Evolutionary conservation across 2,797 vertebrate species (phyloP), one percentile per base, ranked within the genome.

Genomic region (Mallotus villosus): DNA sequence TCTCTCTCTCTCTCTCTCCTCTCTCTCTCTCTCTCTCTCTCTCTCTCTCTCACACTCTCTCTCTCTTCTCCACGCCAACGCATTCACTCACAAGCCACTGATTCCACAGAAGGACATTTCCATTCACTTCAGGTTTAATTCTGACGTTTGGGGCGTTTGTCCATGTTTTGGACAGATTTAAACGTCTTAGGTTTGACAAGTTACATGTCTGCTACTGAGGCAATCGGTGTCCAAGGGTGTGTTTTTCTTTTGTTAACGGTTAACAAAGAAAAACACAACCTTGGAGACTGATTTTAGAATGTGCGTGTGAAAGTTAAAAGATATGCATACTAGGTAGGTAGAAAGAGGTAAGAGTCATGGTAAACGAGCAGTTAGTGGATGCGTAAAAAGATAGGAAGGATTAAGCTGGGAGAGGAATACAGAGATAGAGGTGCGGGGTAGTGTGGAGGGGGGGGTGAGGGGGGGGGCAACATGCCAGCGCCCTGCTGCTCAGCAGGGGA

Each of bases 401-500:
- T 8, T 27, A 9, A n/a, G 3, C 17, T 9, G 21, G 24, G 32
- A 19, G 46, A 58, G 64, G 32, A 19, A 34, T 12, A 24, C 55
- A 46, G 53, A 49, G 22, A 64, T 59, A 53, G 51, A 53, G 27
- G 24, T 24, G 32, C 9, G n/a, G 14, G 29, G 4, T 46, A 58
- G 34, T 27, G 41, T 22, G 53, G 67, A 69, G 71, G 29, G 24
- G 32, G 55, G 34, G 41, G 34, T 12, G 37, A 22, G 58, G 19
- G 9, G 29, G 22, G 19, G 37, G 61, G 61, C 63, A 17, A 63
- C 37, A 41, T 3, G 22, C 70, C 62, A 76, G 77, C 75, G 25
- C 71, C 67, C 71, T 63, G 41, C 65, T 73, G 34, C 67, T 84
- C 61, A 81, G 63, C 72, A 82, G 76, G 63, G 74, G 32, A 37